Conservation (phyloP, 1,140 invertebrate genomes). For the Camponotus vicinus region DNA sequence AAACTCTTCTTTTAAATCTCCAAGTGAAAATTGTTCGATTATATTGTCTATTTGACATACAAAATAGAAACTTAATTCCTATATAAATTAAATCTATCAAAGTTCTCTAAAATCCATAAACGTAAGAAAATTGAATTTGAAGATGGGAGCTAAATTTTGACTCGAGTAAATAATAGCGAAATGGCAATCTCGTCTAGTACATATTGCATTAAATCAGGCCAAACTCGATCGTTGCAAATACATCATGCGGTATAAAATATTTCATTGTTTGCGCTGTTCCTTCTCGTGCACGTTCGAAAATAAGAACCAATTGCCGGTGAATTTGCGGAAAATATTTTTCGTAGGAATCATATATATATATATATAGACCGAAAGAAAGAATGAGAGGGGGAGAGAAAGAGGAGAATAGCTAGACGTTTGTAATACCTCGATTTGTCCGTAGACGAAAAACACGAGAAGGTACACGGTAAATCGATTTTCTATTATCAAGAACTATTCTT, state of each 20-base stretch:
- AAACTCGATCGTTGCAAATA: constrained; percentile 12
- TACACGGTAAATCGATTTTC: constrained; percentile 74
- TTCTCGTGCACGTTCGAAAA: constrained; percentile 23
- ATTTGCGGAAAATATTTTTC: constrained; percentile 59
- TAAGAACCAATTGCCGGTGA: constrained; percentile 54
- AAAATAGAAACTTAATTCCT: too few species aligned
- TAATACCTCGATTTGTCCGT: constrained; percentile 54
- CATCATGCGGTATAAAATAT: constrained; percentile 36
- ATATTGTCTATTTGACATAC: too few species aligned
- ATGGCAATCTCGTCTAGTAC: constrained; percentile 20
- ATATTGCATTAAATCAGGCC: constrained; percentile 43
- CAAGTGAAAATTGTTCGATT: too few species aligned
- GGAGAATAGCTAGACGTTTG: constrained; percentile 38
- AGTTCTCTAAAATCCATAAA: too few species aligned
- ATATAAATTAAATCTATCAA: too few species aligned
- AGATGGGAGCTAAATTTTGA: too few species aligned
- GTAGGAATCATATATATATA: not conserved
- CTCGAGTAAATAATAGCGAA: not conserved
- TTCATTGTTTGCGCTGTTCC: not conserved
- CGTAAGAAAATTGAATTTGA: too few species aligned
- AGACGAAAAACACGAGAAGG: constrained; percentile 7
- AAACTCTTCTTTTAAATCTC: too few species aligned
- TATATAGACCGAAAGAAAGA: not conserved
- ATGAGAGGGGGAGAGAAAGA: not conserved
- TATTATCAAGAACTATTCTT: constrained; percentile 70